A percentile compares a stretch with the other conserved stretches of the same genome.
Evolutionary conservation across 2,888 invertebrate species (phyloP).

Genomic region (Caenorhabditis sp.): DNA sequence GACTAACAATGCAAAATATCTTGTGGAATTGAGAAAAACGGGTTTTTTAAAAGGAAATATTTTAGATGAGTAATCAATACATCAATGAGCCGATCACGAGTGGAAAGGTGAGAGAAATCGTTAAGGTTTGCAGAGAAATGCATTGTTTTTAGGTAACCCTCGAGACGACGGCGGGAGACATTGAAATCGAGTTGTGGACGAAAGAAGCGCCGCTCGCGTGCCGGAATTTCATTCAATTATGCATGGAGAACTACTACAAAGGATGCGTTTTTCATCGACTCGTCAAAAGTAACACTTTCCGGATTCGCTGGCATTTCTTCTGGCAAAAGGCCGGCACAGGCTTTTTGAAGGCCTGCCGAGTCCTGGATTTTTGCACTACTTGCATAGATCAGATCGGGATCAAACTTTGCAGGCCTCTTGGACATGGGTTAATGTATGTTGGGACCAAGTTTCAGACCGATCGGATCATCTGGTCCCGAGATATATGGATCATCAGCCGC

Average conservation of each 20-base stretch:
- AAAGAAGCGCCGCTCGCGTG: constrained; percentile 96
- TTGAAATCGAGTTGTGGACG: constrained; percentile 97
- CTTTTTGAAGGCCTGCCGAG: too few species aligned
- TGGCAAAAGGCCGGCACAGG: neutral
- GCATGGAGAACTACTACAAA: constrained; percentile 85
- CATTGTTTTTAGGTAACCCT: constrained; percentile 79
- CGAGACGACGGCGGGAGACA: constrained; percentile 93
- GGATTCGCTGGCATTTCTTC: neutral
- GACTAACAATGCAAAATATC: too few species aligned
- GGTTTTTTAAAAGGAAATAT: neutral
- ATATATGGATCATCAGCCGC: too few species aligned
- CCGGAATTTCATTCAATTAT: constrained; percentile 93
- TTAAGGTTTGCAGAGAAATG: neutral
- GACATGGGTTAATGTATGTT: too few species aligned
- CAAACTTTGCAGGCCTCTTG: too few species aligned
- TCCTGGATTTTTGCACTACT: too few species aligned
- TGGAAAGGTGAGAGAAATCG: constrained; percentile 87
- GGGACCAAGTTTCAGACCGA: too few species aligned
- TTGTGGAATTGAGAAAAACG: too few species aligned
- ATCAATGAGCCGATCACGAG: constrained; percentile 95
- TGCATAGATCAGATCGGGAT: too few species aligned
- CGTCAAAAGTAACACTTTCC: constrained; percentile 83
- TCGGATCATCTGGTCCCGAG: too few species aligned
- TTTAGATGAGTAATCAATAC: constrained; percentile 93
- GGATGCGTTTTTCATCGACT: constrained; percentile 89